Base-by-base conservation (phyloP, 2,113 vertebrate species). In the Nibea coibor region DNA sequence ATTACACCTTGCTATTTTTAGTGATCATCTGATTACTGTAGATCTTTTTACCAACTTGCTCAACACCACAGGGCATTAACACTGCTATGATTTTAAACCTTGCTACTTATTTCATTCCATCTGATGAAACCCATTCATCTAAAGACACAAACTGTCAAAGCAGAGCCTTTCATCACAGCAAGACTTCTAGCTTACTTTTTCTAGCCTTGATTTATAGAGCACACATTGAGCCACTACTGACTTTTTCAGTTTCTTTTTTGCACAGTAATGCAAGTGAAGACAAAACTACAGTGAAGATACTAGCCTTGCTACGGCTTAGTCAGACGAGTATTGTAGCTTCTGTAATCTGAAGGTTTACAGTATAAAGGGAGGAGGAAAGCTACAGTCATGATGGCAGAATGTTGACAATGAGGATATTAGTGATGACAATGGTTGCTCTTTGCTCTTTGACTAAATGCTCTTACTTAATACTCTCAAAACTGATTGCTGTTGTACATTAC, bases 91-190 rank as follows among this genome's bases (percentile, higher is more conserved):
- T 59, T 59, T 58, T 15, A 57, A 79, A 63, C 67, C 75, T 53
- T 50, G 48, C 75, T 61, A 6, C 35, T 65, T 57, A 63, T 87
- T 79, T 80, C 59, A 73, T 68, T 72, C n/a, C 54, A 58, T 72
- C 39, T 86, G 70, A 83, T 85, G 82, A 87, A 85, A 74, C 43
- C 8, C 58, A 64, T 87, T 80, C 61, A 87, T 89, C 82, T 88
- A 28, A 77, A 85, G 84, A 85, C 65, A 84, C 85, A 80, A 80
- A 70, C 61, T 84, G 74, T 87, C 84, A 81, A 81, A 88, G 35
- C 39, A 11, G 45, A 24, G 57, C 24, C 51, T 77, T 63, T 82
- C 53, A 81, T 86, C 87, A 75, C 84, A 86, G 88, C 76, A 42
- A 7, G 87, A 72, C 24, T n/a, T 43, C 81, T 78, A 50, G 43